Conservation (phyloP, 2,888 invertebrate species). For the Pimpla rufipes region DNA sequence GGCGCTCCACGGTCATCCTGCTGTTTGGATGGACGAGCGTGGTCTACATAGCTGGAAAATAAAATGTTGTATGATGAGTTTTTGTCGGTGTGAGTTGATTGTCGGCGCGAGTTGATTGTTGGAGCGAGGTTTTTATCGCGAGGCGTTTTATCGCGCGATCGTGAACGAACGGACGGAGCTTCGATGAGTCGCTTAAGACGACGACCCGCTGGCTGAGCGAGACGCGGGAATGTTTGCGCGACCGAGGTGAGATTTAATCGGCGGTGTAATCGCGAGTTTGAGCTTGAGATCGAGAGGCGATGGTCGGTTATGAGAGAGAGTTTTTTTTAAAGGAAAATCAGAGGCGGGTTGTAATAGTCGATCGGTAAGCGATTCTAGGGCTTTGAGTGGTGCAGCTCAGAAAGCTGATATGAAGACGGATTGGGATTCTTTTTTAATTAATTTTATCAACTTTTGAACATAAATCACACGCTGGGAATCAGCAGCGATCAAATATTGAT, state of each 20-base stretch:
- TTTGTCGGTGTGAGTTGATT: not conserved
- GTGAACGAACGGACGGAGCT: not conserved
- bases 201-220: not conserved
- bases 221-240: not conserved
- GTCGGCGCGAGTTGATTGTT: not conserved
- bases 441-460: no score
- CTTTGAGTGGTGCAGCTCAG: no score
- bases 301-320: not conserved
- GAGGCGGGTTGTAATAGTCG: not conserved
- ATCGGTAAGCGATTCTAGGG: not conserved
- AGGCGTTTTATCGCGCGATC: slow-evolving; percentile 15
- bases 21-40: slow-evolving; percentile 14
- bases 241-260: slow-evolving; percentile 1
- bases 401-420: no score
- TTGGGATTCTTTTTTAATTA: no score
- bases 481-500: no score
- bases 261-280: slow-evolving; percentile 5
- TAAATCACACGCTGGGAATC: no score
- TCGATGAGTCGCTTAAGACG: not conserved
- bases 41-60: slow-evolving; percentile 49
- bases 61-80: slow-evolving; percentile 7
- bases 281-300: not conserved
- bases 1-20: slow-evolving; percentile 65
- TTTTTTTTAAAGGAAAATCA: not conserved
- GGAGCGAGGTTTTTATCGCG: not conserved